Base-by-base conservation (phyloP, 2,888 invertebrate genomes). In the Unio delphinus region DNA sequence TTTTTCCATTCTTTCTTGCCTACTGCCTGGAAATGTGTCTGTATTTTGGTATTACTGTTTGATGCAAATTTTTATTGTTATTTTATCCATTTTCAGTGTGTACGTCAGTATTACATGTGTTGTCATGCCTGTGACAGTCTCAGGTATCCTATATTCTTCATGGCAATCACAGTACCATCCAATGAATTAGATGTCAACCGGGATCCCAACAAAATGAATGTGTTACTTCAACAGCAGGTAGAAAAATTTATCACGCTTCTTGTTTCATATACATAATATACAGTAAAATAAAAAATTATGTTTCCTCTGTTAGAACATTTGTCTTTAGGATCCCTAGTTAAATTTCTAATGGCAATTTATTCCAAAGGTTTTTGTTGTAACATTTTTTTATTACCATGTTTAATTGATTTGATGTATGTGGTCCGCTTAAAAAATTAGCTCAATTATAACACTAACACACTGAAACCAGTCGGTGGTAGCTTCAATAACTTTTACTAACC, bases 121-220 rank as follows among this genome's bases (percentile, higher is more conserved):
- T 83, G 90, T 60, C 83, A 85, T 64, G 77, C 61, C 3, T 88
- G 90, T 76, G 89, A 87, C 30, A 62, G 67, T 11, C 70, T n/a
- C 6, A 73, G 90, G 60, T 91, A 91, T 80, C 91, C 92, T 1
- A 77, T 92, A 45, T 92, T 91, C 79, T 86, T 91, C 69, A 54
- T 92, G 4, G 86, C 88, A 55, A 82, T 93, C 54, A 86, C 80
- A 26, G 78, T 92, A 4, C 89, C 92, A 23, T 83, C 92, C 15
- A 80, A 85, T 45, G 87, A 90, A 28, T 76, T 92, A 45, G 93
- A 93, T 87, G 91, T 93, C 56, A 93, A 93, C 87, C 80, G 92
- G 61, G 93, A 93, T 72, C 92, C 93, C 3, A 92, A 93, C 86
- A 93, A 93, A 87, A 91, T 92, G 57, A 90, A 87, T 80, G 90